Conservation (phyloP, 2,888 invertebrate genomes). For the Osedax frankpressi region DNA sequence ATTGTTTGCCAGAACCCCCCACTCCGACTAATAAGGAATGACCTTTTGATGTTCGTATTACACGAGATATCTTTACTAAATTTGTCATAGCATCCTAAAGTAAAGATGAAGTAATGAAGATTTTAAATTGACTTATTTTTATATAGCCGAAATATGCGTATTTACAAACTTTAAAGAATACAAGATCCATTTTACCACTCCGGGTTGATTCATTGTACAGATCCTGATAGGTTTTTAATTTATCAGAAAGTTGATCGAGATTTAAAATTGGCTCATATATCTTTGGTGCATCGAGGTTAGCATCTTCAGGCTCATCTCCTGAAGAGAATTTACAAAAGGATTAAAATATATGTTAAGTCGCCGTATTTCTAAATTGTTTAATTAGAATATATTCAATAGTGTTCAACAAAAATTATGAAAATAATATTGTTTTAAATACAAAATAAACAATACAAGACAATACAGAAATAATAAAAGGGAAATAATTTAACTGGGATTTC, state of each 20-base stretch:
- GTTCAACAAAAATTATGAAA: no score
- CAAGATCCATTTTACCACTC: constrained; percentile 46
- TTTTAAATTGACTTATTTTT: no score
- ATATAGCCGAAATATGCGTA: no score
- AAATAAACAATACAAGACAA: no score
- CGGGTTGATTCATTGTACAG: constrained; percentile 46
- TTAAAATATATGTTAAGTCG: no score
- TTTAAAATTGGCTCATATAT: constrained; percentile 72
- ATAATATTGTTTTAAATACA: no score
- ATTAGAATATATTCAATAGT: no score
- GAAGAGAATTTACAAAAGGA: no score
- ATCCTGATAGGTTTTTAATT: constrained; percentile 35
- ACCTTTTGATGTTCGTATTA: constrained; percentile 83
- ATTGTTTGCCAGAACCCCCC: constrained; percentile 92
- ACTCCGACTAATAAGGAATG: constrained; percentile 91
- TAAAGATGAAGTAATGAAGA: no score
- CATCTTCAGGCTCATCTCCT: constrained; percentile 81
- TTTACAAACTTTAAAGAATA: constrained; percentile 45
- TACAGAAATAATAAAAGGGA: no score
- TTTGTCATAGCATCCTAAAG: constrained; percentile 85
- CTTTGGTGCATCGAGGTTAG: constrained; percentile 90
- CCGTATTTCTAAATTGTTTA: no score
- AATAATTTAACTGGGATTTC: no score
- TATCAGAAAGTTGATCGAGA: constrained; percentile 58
- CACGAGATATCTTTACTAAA: constrained; percentile 79